Conservation (phyloP, 1,140 invertebrate genomes). For the Drosophila nannoptera region DNA sequence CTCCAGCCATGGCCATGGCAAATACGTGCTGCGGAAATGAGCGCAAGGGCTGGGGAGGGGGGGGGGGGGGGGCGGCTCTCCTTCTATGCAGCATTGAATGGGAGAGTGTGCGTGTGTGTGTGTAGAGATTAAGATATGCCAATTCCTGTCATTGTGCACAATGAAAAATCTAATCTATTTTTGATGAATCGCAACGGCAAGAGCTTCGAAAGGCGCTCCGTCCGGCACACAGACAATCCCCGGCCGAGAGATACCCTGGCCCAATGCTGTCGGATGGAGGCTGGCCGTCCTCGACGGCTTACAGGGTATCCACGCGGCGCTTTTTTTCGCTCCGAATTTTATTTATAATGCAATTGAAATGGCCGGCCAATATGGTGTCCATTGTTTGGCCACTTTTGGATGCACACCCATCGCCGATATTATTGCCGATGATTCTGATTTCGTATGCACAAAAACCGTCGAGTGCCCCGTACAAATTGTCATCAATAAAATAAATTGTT, state of each 20-base stretch:
- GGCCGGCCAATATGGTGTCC: constrained; percentile 23
- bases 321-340: constrained; percentile 28
- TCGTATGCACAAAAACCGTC: constrained; percentile 59
- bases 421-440: constrained; percentile 47
- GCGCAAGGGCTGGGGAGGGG: background rate
- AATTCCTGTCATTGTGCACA: constrained; percentile 48
- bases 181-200: constrained; percentile 68
- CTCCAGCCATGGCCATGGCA: constrained; percentile 35
- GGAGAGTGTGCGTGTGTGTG: constrained; percentile 24
- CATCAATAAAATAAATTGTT: constrained; percentile 66
- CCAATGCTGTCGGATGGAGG: too few relatives aligned
- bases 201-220: constrained; percentile 34
- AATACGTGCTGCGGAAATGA: constrained; percentile 32
- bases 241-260: too few relatives aligned
- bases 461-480: constrained; percentile 52
- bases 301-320: background rate
- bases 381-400: constrained; percentile 29
- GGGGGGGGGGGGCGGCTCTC: background rate
- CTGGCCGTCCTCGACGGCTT: too few relatives aligned
- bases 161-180: constrained; percentile 70
- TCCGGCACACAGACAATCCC: too few relatives aligned
- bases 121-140: constrained; percentile 24
- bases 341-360: constrained; percentile 59
- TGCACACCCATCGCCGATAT: constrained; percentile 24
- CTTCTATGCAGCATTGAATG: background rate